Conservation (phyloP, 2,888 invertebrate genomes). For the Argynnis bischoffii region DNA sequence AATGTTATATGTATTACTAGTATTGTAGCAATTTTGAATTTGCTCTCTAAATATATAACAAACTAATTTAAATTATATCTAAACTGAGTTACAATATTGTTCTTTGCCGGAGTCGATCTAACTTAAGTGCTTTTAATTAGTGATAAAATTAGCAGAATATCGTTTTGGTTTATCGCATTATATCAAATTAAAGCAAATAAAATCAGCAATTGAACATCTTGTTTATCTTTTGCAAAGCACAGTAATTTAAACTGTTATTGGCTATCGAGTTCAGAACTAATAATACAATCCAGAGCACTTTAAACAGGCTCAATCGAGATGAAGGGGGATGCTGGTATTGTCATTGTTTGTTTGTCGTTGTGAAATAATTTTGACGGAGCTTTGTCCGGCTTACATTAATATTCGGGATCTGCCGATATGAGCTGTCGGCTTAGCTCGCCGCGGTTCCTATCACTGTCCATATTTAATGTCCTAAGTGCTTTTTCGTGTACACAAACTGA, state of each 20-base stretch:
- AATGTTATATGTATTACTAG: too few relatives aligned
- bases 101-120: too few relatives aligned
- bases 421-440: constrained; percentile 45
- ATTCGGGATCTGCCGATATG: constrained; percentile 51
- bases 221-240: background rate
- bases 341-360: constrained; percentile 14
- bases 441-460: constrained; percentile 52
- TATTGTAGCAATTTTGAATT: too few relatives aligned
- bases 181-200: background rate
- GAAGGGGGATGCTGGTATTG: constrained; percentile 6
- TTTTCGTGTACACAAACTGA: constrained; percentile 61
- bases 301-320: constrained; percentile 12
- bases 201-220: background rate
- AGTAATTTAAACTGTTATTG: constrained; percentile 22
- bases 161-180: too few relatives aligned
- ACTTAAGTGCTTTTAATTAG: too few relatives aligned
- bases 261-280: constrained; percentile 27
- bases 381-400: constrained; percentile 42
- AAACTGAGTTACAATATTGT: too few relatives aligned
- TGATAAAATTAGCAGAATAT: too few relatives aligned
- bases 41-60: too few relatives aligned
- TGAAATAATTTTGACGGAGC: constrained; percentile 18
- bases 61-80: too few relatives aligned
- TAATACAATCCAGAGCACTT: constrained; percentile 19
- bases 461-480: constrained; percentile 75